phyloP scores from a whole-genome alignment of 2,797 vertebrate genomes.

The Xerus rutilus region DNA sequence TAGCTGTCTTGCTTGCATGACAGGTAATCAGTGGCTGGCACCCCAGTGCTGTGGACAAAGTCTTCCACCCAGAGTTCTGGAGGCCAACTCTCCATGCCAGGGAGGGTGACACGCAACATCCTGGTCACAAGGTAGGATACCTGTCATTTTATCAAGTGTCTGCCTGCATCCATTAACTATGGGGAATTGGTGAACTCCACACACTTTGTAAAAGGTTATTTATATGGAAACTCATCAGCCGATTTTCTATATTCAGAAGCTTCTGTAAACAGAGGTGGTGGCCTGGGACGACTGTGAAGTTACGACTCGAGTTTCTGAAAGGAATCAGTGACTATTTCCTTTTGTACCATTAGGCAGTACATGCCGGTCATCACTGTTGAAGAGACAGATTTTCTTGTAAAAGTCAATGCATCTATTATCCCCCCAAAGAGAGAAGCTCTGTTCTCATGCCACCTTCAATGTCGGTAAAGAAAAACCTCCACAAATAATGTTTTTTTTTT shows the following conservation, averaged over 20 bases:
- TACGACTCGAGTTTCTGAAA: constrained; percentile 51
- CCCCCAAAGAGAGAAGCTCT: constrained; percentile 72
- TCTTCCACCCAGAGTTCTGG: not conserved
- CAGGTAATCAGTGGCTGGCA: not conserved
- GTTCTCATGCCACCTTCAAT: constrained; percentile 82
- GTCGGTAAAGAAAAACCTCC: constrained; percentile 56
- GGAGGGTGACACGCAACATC: not conserved
- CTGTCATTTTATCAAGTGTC: constrained; percentile 72
- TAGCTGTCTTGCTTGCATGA: not conserved
- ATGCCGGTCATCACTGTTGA: constrained; percentile 65
- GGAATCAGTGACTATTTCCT: constrained; percentile 71
- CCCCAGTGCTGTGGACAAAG: not conserved
- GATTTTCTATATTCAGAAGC: constrained; percentile 85
- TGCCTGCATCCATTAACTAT: constrained; percentile 64
- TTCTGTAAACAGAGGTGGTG: constrained; percentile 67
- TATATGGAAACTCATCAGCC: constrained; percentile 81
- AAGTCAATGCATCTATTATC: constrained; percentile 74
- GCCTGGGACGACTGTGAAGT: constrained; percentile 56
- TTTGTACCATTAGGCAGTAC: constrained; percentile 68
- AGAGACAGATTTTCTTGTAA: constrained; percentile 82
- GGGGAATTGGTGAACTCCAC: constrained; percentile 74
- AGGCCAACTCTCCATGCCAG: not conserved
- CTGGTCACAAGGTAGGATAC: not conserved
- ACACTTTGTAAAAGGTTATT: constrained; percentile 81
- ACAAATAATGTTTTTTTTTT: constrained; percentile 68